Evolutionary conservation across 2,113 vertebrate genomes (phyloP).

Genomic region (Actenoides lindsayi): DNA sequence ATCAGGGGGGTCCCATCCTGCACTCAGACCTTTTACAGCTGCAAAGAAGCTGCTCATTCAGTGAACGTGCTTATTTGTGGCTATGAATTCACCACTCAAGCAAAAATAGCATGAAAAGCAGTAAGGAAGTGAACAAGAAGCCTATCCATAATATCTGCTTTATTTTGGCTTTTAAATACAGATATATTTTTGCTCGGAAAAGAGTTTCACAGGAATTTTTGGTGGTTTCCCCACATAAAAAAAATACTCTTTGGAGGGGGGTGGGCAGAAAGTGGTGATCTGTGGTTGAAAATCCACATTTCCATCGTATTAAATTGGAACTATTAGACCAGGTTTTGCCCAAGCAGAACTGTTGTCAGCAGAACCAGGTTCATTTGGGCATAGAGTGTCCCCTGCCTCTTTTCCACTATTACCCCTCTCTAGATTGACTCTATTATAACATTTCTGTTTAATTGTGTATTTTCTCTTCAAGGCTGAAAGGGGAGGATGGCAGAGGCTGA

Average conservation of each 20-base stretch:
- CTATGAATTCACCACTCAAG: background rate
- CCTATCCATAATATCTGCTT: background rate
- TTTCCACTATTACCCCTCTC: background rate
- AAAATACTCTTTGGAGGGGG: background rate
- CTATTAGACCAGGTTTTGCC: background rate
- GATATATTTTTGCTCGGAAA: background rate
- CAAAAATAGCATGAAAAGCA: background rate
- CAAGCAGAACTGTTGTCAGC: background rate
- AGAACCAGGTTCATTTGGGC: background rate
- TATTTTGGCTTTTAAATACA: background rate
- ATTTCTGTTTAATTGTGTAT: background rate
- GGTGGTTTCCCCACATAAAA: background rate
- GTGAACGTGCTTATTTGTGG: background rate
- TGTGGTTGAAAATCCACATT: background rate
- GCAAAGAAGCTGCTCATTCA: background rate
- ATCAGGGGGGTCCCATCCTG: rapidly evolving
- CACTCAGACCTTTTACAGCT: background rate
- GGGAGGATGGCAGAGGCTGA: slow-evolving; percentile 49
- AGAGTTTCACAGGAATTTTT: background rate
- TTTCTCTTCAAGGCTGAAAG: background rate
- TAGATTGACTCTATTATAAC: background rate
- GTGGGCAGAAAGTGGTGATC: background rate
- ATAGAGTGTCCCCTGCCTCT: background rate
- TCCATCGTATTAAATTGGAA: background rate
- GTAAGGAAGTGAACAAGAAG: background rate